Evolutionary conservation across 2,797 vertebrate species (phyloP), one percentile per base, ranked within the genome.

Genomic region (Tragelaphus oryx): DNA sequence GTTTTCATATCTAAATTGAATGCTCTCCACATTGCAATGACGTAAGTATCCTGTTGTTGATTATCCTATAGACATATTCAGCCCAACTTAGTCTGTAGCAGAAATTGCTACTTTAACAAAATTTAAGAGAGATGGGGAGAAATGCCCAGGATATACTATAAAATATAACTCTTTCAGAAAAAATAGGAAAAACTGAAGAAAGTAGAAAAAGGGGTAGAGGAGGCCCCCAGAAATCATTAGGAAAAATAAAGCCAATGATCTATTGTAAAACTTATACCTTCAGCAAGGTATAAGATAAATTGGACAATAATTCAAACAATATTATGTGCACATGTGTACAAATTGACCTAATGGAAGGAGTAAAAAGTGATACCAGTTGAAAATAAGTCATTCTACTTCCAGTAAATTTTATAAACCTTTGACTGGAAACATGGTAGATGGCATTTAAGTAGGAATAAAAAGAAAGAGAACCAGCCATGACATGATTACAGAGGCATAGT

Each of bases 381-480:
- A 82, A 85, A 80, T 79, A 30, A 78, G 10, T 17, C 59, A 62
- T 44, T 92, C 10, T 65, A 48, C 17, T 96, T 68, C 48, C 18
- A 52, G 16, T 55, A 93, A 44, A 80, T 85, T 94, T 46, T 57
- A 48, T 57, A 93, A 87, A 85, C 10, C 52, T 93, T 52, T 83
- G 22, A 57, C 30, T 90, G 8, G 41, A 86, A 65, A 94, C 91
- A 41, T 46, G 2, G 20, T 68, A 17, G 62, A 44, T 83, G 30
- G 10, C 33, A 68, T 79, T 91, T 92, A 90, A 90, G 68, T 55
- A 80, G 71, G n/a, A 94, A 54, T 65, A 78, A 33, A 92, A 82
- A 68, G 28, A 87, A 52, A 92, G 37, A 76, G 24, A 81, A 62
- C 2, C n/a, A 84, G 74, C 33, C 10, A 78, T 48, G 37, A 62